Percentiles rank a stretch among this genome's conserved stretches.
These are phyloP conservation scores for Cardiocondyla obscurior DNA, from an alignment of 1,140 invertebrate species.

Conservation along the genomic window DNA sequence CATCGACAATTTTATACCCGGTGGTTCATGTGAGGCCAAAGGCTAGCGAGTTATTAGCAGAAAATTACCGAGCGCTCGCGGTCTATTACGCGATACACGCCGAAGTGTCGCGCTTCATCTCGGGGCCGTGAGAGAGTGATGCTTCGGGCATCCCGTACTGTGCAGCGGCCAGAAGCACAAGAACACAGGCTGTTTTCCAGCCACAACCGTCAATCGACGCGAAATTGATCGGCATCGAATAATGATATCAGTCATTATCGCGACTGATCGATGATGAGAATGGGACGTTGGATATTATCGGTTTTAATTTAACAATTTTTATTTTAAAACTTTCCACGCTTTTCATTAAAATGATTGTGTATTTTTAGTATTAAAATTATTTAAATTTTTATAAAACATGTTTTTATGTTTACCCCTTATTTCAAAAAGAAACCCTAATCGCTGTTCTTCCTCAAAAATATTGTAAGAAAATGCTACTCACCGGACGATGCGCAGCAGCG, in stretches of 20 bases:
- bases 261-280: constrained; percentile 20
- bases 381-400: too few species aligned
- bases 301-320: too few species aligned
- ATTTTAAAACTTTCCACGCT: too few species aligned
- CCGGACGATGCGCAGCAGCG: too few species aligned
- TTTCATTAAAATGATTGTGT: too few species aligned
- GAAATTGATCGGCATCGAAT: not conserved
- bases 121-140: constrained; percentile 66
- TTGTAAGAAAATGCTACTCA: too few species aligned
- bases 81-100: constrained; percentile 66
- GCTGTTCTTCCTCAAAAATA: too few species aligned
- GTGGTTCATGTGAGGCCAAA: constrained; percentile 54
- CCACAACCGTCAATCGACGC: constrained; percentile 39
- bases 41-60: constrained; percentile 70
- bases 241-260: constrained; percentile 33
- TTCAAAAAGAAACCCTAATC: too few species aligned
- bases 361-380: too few species aligned
- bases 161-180: constrained; percentile 27
- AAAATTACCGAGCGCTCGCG: constrained; percentile 60
- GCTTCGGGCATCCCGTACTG: constrained; percentile 24
- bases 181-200: constrained; percentile 40
- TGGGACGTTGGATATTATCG: not conserved
- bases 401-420: too few species aligned
- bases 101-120: constrained; percentile 64
- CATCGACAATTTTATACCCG: constrained; percentile 48